phyloP scores from a whole-genome alignment of 2,888 invertebrate genomes.

The Eristalis pertinax region DNA sequence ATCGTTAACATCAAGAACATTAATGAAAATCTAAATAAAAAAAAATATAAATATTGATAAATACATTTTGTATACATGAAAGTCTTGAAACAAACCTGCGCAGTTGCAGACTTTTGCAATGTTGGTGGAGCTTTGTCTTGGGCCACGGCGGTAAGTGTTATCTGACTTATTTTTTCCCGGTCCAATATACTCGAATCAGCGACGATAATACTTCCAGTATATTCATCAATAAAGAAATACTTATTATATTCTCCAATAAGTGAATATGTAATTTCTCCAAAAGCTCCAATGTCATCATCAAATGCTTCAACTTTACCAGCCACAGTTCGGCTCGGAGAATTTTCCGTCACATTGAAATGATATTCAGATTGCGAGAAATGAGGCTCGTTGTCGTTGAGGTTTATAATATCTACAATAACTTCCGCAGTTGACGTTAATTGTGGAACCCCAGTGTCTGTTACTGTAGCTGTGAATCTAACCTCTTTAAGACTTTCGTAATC shows the following conservation, averaged over 20 bases:
- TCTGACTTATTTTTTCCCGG: slow-evolving; percentile 87
- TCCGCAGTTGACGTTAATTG: slow-evolving; percentile 89
- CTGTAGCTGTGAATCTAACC: slow-evolving; percentile 90
- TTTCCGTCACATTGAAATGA: slow-evolving; percentile 88
- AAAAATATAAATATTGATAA: neutral
- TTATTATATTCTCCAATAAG: slow-evolving; percentile 88
- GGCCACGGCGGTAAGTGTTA: slow-evolving; percentile 90
- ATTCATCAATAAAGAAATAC: slow-evolving; percentile 88
- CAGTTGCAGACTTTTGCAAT: slow-evolving; percentile 87
- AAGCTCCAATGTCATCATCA: slow-evolving; percentile 90
- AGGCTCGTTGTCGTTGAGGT: slow-evolving; percentile 94
- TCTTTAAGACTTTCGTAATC: slow-evolving; percentile 91
- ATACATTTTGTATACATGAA: neutral
- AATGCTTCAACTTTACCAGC: slow-evolving; percentile 88
- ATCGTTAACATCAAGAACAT: slow-evolving; percentile 93
- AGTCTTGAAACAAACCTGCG: slow-evolving; percentile 83
- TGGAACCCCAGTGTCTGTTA: slow-evolving; percentile 93
- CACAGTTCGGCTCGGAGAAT: slow-evolving; percentile 87
- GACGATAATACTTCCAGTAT: slow-evolving; percentile 89
- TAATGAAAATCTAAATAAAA: slow-evolving; percentile 85
- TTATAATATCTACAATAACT: slow-evolving; percentile 89
- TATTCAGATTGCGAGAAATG: slow-evolving; percentile 87
- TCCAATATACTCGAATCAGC: slow-evolving; percentile 88
- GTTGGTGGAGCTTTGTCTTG: slow-evolving; percentile 89
- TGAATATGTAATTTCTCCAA: slow-evolving; percentile 89